Evolutionary conservation across 2,113 vertebrate genomes (phyloP), one percentile per base, ranked within the genome.

Genomic region (Pomatorhinus ruficollis): DNA sequence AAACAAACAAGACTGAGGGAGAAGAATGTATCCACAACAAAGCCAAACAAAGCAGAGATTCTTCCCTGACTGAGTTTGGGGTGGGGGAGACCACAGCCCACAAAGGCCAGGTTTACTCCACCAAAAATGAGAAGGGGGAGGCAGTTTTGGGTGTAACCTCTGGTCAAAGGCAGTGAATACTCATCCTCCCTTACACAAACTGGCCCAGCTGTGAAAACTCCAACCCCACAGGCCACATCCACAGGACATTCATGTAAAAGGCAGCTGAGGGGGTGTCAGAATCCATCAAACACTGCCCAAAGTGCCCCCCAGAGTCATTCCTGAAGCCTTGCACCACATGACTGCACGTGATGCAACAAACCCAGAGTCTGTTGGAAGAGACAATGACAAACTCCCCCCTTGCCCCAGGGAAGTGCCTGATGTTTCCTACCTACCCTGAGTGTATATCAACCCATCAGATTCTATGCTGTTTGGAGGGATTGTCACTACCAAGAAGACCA

Each of bases 181-280:
- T 5, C 24, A 53, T 23, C 39, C 19, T 64, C 11, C 1, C 30
- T 28, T 20, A 28, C 24, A n/a, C 24, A n/a, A 42, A 64, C 18
- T 1, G 2, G 5, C 15, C 39, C 39, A 44, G 39, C 19, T 79
- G 31, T 35, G 39, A 0, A 53, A 19, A 11, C 9, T 6, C 39
- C 39, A 79, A 9, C 15, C 21, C 15, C n/a, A 39, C 2, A 64
- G 49, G 49, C 2, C 5, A 35, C 18, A 79, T 53, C 37, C 49
- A 28, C 0, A 0, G 30, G 14, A n/a, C 30, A n/a, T 10, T 50
- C 17, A 21, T 0, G 1, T 21, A 14, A 13, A 13, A 27, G 18
- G 18, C 13, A n/a, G 5, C 11, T 63, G 59, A 52, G 8, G 6
- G 12, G 0, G 35, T 40, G 6, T 40, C 18, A n/a, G 33, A 42